These are phyloP conservation scores for Helobdella robusta DNA, from an alignment of 2,888 invertebrate genomes.

Conservation along the genomic window DNA sequence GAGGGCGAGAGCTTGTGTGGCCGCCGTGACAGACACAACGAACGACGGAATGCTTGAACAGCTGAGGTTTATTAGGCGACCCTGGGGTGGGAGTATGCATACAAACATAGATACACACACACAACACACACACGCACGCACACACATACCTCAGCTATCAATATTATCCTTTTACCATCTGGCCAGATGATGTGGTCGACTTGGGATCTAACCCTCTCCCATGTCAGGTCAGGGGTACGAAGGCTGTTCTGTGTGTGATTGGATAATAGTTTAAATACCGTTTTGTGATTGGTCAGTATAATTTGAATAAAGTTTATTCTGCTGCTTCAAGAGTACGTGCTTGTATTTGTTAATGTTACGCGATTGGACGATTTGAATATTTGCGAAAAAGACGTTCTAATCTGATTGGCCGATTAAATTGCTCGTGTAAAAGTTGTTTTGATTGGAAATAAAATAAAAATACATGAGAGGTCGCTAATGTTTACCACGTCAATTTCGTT, in stretches of 20 bases:
- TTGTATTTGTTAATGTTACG: no score
- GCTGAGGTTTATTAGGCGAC: conserved; percentile 82
- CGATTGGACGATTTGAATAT: no score
- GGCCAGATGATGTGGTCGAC: conserved; percentile 98
- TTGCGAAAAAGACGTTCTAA: no score
- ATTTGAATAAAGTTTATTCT: no score
- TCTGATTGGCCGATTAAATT: no score
- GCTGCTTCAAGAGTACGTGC: no score
- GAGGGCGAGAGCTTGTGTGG: conserved; percentile 88
- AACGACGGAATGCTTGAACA: conserved; percentile 73
- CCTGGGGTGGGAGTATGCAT: conserved; percentile 49
- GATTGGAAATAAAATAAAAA: no score
- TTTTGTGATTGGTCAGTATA: no score
- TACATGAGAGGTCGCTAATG: no score
- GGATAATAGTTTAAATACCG: no score
- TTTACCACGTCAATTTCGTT: conserved; percentile 61
- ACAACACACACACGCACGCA: not conserved
- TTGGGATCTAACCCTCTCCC: conserved; percentile 94
- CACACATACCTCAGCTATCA: conserved; percentile 66
- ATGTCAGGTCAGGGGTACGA: conserved; percentile 82
- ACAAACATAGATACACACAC: not conserved
- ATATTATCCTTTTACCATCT: conserved; percentile 83
- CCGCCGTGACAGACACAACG: conserved; percentile 83
- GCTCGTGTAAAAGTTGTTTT: no score
- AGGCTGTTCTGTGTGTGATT: conserved; percentile 50